Evolutionary conservation across 2,797 vertebrate species (phyloP).

Genomic region (Chelonia mydas): DNA sequence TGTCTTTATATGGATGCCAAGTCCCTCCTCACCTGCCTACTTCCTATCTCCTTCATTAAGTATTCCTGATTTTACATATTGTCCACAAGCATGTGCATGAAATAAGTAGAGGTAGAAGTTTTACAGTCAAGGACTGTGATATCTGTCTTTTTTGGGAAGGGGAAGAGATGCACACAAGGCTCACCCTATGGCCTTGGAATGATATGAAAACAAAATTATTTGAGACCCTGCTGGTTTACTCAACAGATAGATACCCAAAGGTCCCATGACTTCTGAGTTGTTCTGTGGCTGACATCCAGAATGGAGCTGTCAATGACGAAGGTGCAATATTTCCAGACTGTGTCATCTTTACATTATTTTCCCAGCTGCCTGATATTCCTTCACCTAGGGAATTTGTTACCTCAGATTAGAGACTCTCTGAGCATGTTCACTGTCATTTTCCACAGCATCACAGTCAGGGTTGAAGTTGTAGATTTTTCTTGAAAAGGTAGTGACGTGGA

Average conservation of each 20-base stretch:
- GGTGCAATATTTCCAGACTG: background rate
- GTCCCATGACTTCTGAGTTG: background rate
- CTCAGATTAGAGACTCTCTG: background rate
- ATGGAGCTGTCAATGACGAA: background rate
- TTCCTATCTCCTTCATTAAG: background rate
- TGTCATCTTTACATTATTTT: background rate
- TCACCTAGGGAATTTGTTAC: background rate
- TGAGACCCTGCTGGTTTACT: background rate
- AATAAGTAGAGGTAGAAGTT: background rate
- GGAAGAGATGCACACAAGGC: rapidly evolving
- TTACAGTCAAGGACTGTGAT: background rate
- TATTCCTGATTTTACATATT: background rate
- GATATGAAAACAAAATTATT: background rate
- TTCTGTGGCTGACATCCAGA: background rate
- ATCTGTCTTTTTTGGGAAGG: background rate
- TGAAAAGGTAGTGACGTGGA: background rate
- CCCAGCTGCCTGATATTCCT: background rate
- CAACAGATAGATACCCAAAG: background rate
- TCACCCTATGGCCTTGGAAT: background rate
- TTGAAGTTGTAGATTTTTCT: background rate
- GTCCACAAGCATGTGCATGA: background rate
- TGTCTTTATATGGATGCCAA: background rate
- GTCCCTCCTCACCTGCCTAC: background rate
- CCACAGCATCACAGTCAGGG: background rate
- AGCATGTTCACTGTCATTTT: background rate